Evolutionary conservation across 2,888 invertebrate species (phyloP).

Genomic region (Tuberolachnus salignus): DNA sequence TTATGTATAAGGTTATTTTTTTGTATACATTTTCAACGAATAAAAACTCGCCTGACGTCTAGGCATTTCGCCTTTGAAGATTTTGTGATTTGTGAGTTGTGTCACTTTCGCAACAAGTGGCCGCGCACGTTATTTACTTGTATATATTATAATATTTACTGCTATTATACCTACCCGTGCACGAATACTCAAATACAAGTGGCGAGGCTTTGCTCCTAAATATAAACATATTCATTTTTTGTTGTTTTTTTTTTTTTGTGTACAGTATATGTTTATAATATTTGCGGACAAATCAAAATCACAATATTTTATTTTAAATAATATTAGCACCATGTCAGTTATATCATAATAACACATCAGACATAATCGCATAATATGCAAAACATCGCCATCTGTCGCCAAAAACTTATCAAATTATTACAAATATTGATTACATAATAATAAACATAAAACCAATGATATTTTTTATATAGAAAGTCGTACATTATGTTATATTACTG

Average conservation of each 20-base stretch:
- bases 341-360: conserved; percentile 9
- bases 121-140: background rate
- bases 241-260: background rate
- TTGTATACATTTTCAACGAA: background rate
- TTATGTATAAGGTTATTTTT: too few species aligned
- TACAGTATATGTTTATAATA: background rate
- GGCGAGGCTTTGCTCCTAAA: background rate
- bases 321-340: conserved; percentile 13
- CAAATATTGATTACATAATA: conserved; percentile 31
- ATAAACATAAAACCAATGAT: conserved; percentile 1
- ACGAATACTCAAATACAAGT: background rate
- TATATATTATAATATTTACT: background rate
- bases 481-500: background rate
- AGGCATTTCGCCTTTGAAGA: background rate
- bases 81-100: background rate
- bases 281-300: background rate
- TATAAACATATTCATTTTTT: conserved; percentile 6
- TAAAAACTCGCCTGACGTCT: background rate
- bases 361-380: conserved; percentile 18
- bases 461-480: conserved; percentile 34
- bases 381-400: conserved; percentile 29
- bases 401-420: conserved; percentile 41
- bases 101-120: conserved; percentile 34
- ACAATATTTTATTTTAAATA: conserved; percentile 5
- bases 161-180: background rate